phyloP scores from a whole-genome alignment of 2,797 vertebrate genomes.

The Hoplostethus atlanticus region DNA sequence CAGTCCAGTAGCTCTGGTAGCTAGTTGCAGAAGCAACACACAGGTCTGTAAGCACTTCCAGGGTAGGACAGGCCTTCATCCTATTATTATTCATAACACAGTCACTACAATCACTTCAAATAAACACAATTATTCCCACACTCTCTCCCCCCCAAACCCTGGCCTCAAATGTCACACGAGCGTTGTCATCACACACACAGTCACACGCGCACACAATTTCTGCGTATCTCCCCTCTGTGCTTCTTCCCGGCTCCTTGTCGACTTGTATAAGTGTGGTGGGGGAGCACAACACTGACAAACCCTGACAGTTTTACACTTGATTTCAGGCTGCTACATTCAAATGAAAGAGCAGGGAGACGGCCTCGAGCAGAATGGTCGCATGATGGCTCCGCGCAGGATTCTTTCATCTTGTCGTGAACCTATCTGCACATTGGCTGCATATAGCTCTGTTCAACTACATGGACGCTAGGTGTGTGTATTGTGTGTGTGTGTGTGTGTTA shows the following conservation, averaged over 20 bases:
- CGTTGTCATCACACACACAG: constrained; percentile 18
- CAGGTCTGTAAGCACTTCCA: constrained; percentile 10
- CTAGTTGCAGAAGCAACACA: constrained; percentile 28
- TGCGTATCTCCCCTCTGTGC: constrained; percentile 63
- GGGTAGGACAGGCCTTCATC: constrained; percentile 14
- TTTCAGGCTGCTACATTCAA: constrained; percentile 73
- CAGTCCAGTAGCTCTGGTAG: constrained; percentile 9
- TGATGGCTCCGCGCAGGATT: constrained; percentile 28
- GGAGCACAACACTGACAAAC: constrained; percentile 82
- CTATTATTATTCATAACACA: constrained; percentile 65
- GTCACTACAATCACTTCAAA: constrained; percentile 65
- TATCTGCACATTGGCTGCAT: constrained; percentile 18
- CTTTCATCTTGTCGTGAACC: constrained; percentile 48
- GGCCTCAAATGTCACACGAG: constrained; percentile 58
- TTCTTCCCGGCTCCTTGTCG: constrained; percentile 85
- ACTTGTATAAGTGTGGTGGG: constrained; percentile 78
- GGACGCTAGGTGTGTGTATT: not conserved
- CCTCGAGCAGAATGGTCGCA: constrained; percentile 51
- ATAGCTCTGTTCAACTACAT: constrained; percentile 14
- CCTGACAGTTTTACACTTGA: constrained; percentile 86
- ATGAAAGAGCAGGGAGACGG: constrained; percentile 58
- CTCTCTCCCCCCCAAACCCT: constrained; percentile 42
- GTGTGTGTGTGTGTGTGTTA: constrained; percentile 2
- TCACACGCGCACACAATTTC: not conserved
- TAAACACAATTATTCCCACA: constrained; percentile 69